Conservation (phyloP, 2,797 vertebrate species). For the Odontamblyopus lacepedii region DNA sequence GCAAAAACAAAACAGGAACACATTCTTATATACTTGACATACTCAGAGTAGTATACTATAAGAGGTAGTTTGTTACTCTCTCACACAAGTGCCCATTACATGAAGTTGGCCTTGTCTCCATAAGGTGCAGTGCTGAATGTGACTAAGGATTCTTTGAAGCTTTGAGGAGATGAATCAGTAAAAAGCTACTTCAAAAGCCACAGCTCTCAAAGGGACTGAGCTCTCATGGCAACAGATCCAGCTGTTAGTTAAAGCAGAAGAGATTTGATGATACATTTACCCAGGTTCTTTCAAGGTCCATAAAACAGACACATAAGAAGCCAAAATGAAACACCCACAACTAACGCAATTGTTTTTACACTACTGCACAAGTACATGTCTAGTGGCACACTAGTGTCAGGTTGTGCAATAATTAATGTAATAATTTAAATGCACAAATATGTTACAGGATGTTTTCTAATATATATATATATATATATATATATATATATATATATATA, state of each 20-base stretch:
- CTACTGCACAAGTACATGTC: background rate
- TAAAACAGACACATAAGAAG: slow-evolving; percentile 6
- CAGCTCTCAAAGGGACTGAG: slow-evolving; percentile 43
- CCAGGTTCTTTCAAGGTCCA: background rate
- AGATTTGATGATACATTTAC: slow-evolving; percentile 34
- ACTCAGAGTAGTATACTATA: background rate
- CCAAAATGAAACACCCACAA: slow-evolving; percentile 11
- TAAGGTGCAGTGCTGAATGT: background rate
- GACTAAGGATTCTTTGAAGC: slow-evolving; percentile 38
- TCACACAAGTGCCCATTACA: background rate
- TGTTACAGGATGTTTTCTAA: background rate
- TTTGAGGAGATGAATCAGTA: slow-evolving; percentile 22
- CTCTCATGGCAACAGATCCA: slow-evolving; percentile 74
- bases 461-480: too few species aligned
- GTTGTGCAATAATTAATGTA: background rate
- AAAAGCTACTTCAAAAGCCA: slow-evolving; percentile 53
- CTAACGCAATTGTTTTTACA: background rate
- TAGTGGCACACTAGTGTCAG: background rate
- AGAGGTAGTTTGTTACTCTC: background rate
- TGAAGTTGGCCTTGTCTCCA: background rate
- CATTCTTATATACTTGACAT: background rate
- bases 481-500: too few species aligned
- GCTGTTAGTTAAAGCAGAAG: slow-evolving; percentile 39
- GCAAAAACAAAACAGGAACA: background rate
- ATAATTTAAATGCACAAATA: background rate